Evolutionary conservation across 2,888 invertebrate species (phyloP).

Genomic region (Pammene fasciana): DNA sequence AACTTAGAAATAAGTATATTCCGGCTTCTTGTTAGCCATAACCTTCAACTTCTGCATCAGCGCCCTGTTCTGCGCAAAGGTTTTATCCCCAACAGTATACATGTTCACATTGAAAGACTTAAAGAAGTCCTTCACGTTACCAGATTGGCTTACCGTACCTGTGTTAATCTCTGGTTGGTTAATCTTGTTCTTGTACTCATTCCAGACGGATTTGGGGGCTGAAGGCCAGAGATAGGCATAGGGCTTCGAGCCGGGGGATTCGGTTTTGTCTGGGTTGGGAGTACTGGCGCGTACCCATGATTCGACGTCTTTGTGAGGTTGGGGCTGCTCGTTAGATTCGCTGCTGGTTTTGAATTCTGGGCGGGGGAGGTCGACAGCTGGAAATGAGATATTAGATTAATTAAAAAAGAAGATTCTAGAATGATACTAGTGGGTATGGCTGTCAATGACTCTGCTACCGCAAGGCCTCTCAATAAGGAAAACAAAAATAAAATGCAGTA

Average conservation of each 20-base stretch:
- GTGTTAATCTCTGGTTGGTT: constrained; percentile 22
- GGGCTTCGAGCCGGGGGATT: constrained; percentile 41
- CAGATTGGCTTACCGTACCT: constrained; percentile 2
- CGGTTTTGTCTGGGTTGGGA: constrained; percentile 9
- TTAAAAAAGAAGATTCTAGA: no score
- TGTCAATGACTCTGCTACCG: no score
- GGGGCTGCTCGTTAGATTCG: neutral
- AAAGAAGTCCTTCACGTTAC: constrained; percentile 46
- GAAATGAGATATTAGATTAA: neutral
- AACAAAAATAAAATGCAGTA: no score
- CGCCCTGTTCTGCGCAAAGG: neutral
- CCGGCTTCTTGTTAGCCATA: neutral
- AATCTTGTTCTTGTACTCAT: constrained; percentile 41
- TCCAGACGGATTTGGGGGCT: constrained; percentile 48
- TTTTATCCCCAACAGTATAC: neutral
- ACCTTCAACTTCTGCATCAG: constrained; percentile 3
- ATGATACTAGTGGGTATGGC: no score
- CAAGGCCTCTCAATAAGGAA: no score
- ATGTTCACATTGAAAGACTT: constrained; percentile 43
- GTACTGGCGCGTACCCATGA: constrained; percentile 17
- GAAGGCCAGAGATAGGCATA: constrained; percentile 49
- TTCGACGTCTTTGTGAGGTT: constrained; percentile 1
- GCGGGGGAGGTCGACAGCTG: constrained; percentile 4
- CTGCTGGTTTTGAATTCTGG: constrained; percentile 11
- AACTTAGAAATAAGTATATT: neutral